A percentile compares a stretch with the other conserved stretches of the same genome.
phyloP scores from a whole-genome alignment of 1,140 invertebrate species.

The Orius laevigatus region DNA sequence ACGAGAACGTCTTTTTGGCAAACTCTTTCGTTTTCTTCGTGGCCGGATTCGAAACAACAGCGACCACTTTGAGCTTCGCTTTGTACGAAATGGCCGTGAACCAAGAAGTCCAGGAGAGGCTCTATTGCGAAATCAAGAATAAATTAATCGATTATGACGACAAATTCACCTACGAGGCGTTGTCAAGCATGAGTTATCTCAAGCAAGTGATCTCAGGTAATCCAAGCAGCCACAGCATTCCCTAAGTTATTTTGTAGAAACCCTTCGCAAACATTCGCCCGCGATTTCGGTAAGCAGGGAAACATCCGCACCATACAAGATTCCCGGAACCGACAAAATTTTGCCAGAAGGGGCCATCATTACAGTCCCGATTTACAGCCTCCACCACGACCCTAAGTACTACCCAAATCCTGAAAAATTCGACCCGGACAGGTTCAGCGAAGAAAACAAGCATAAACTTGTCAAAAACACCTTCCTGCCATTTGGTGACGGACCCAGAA shows the following conservation, averaged over 20 bases:
- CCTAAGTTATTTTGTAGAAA: conserved; percentile 26
- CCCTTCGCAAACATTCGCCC: conserved; percentile 36
- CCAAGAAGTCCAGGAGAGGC: conserved; percentile 18
- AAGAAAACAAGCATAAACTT: conserved; percentile 20
- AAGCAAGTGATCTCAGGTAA: background rate
- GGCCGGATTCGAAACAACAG: conserved; percentile 20
- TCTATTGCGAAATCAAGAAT: background rate
- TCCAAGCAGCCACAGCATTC: too few relatives aligned
- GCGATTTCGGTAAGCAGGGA: conserved; percentile 28
- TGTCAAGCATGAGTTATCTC: background rate
- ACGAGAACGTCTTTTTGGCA: conserved; percentile 14
- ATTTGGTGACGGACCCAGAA: conserved; percentile 44
- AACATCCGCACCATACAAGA: conserved; percentile 28
- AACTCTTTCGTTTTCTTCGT: conserved; percentile 20
- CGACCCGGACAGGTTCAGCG: conserved; percentile 25
- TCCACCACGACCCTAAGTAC: conserved; percentile 26
- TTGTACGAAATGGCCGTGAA: conserved; percentile 18
- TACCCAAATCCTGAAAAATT: conserved; percentile 27
- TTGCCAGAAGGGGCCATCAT: conserved; percentile 24
- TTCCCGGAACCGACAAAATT: conserved; percentile 14
- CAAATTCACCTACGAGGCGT: background rate
- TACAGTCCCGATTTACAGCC: conserved; percentile 24
- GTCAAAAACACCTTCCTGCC: conserved; percentile 27
- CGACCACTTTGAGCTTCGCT: conserved; percentile 15
- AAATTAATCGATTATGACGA: background rate